These are phyloP conservation scores for Chroicocephalus ridibundus DNA, from an alignment of 2,113 vertebrate genomes.

Conservation along the genomic window DNA sequence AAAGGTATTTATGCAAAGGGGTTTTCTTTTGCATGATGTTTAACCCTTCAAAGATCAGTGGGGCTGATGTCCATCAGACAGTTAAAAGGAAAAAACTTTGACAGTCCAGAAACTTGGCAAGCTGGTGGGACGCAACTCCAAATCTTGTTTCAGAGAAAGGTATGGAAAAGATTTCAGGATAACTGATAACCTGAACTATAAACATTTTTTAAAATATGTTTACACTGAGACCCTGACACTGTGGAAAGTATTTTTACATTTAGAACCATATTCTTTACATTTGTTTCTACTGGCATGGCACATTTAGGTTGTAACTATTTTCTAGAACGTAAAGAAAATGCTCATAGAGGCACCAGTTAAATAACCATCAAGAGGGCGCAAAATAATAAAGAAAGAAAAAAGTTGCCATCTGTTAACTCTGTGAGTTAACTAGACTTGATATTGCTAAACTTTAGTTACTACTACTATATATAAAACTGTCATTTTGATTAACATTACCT, in stretches of 20 bases:
- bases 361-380: background rate
- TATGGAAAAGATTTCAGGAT: background rate
- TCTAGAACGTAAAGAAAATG: background rate
- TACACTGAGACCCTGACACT: background rate
- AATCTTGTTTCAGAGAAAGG: background rate
- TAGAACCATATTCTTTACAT: background rate
- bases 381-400: background rate
- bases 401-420: background rate
- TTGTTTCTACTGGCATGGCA: background rate
- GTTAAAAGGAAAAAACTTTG: background rate
- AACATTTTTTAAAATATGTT: background rate
- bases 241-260: background rate
- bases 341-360: background rate
- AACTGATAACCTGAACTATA: background rate
- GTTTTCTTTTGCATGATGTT: background rate
- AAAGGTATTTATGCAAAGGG: background rate
- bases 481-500: conserved; percentile 30
- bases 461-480: background rate
- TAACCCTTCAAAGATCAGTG: background rate
- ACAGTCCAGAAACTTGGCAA: background rate
- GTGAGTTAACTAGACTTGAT: background rate
- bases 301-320: background rate
- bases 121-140: background rate
- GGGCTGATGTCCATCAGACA: background rate
- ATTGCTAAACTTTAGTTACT: conserved; percentile 8